Conservation (phyloP, 1,140 invertebrate genomes). For the Hyphantria cunea region DNA sequence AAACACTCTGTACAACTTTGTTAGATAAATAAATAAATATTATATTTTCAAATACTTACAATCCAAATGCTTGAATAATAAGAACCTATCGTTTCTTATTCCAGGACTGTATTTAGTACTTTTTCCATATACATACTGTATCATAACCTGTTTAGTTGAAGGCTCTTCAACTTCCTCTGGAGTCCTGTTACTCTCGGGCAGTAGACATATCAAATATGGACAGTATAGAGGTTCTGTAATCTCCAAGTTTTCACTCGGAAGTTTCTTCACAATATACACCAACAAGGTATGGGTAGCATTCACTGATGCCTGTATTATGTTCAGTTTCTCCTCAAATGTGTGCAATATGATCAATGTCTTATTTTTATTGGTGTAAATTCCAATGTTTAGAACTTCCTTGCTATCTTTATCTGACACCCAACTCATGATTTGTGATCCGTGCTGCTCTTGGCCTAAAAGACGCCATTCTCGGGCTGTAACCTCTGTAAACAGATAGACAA, state of each 20-base stretch:
- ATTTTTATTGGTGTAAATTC: slow-evolving; percentile 80
- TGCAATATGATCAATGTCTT: slow-evolving; percentile 84
- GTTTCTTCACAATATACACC: slow-evolving; percentile 84
- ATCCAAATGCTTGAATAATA: slow-evolving; percentile 90
- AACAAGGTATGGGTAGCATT: slow-evolving; percentile 86
- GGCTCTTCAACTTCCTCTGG: slow-evolving; percentile 82
- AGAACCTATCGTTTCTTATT: slow-evolving; percentile 85
- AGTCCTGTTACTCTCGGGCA: slow-evolving; percentile 74
- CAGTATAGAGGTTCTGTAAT: slow-evolving; percentile 73
- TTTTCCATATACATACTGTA: slow-evolving; percentile 90
- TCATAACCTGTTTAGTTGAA: slow-evolving; percentile 86
- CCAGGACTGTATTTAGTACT: slow-evolving; percentile 83
- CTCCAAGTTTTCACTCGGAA: slow-evolving; percentile 46
- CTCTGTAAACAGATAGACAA: too few relatives aligned
- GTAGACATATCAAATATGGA: slow-evolving; percentile 84
- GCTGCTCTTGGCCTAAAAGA: slow-evolving; percentile 88
- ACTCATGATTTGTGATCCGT: slow-evolving; percentile 86
- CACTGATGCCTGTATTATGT: slow-evolving; percentile 90
- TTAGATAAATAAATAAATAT: too few relatives aligned
- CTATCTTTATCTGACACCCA: slow-evolving; percentile 83
- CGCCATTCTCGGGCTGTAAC: slow-evolving; percentile 87
- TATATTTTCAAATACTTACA: slow-evolving; percentile 86
- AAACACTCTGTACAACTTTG: too few relatives aligned
- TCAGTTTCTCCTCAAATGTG: slow-evolving; percentile 84
- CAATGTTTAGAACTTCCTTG: slow-evolving; percentile 74